Percentiles rank a stretch among this genome's conserved stretches.
Evolutionary conservation across 2,797 vertebrate species (phyloP).

Genomic region (Fistularia commersonii): DNA sequence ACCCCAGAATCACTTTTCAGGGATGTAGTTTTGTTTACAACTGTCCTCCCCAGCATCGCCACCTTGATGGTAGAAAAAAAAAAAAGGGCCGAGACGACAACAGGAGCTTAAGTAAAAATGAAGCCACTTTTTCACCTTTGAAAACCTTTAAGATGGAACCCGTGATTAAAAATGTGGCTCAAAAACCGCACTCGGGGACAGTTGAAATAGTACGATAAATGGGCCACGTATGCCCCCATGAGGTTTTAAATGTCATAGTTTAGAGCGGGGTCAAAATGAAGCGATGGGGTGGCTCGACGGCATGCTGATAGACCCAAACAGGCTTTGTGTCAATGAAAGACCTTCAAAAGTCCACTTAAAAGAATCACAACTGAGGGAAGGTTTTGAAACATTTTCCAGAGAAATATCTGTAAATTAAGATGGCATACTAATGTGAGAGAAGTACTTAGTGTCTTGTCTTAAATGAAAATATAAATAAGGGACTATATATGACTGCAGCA

Average conservation of each 20-base stretch:
- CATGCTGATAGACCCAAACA: conserved; percentile 75
- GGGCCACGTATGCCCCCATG: conserved; percentile 69
- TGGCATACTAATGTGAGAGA: conserved; percentile 9
- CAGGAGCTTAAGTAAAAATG: conserved; percentile 38
- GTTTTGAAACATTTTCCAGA: conserved; percentile 33
- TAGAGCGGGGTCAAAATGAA: conserved; percentile 77
- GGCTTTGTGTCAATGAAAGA: conserved; percentile 76
- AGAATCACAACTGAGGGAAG: neutral
- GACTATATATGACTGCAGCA: conserved; percentile 70
- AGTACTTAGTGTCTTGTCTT: conserved; percentile 44
- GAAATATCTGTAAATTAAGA: conserved; percentile 23
- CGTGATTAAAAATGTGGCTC: conserved; percentile 60
- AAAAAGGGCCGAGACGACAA: conserved; percentile 41
- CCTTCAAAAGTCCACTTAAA: conserved; percentile 66
- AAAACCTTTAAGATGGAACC: conserved; percentile 59
- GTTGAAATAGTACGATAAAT: conserved; percentile 74
- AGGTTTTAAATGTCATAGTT: conserved; percentile 79
- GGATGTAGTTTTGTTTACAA: conserved; percentile 65
- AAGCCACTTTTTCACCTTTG: conserved; percentile 59
- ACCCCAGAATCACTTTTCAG: conserved; percentile 78
- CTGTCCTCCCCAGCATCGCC: conserved; percentile 67
- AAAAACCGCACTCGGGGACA: conserved; percentile 70
- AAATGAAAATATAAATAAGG: conserved; percentile 60
- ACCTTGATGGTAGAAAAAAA: conserved; percentile 59
- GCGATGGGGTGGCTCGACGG: conserved; percentile 68